Evolutionary conservation across 2,888 invertebrate species (phyloP), one percentile per base, ranked within the genome.

Genomic region (Caenorhabditis drosophilae): DNA sequence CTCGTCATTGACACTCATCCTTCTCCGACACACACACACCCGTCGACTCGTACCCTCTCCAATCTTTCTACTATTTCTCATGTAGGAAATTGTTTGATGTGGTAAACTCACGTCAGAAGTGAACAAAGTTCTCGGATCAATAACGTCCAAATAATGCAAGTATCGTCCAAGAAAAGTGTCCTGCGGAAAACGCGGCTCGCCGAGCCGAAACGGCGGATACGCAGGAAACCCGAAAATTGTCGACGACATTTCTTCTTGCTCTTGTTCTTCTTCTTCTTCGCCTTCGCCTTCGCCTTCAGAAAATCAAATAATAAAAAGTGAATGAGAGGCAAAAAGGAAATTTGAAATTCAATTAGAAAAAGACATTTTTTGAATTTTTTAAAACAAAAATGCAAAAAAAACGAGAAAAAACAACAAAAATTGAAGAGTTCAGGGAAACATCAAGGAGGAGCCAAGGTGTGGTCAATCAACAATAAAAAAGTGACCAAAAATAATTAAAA

Each of bases 51-150:
- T 31, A 9, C 12, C 31, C 18, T 20, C 18, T 4, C 18, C 18
- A 18, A 18, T 20, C 18, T 40, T 18, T 18, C 18, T 42, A 42
- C 35, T 35, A 9, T 63, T 15, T 18, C 42, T 69, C 61, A 85
- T n/a, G n/a, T n/a, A n/a, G n/a, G n/a, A n/a, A n/a, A n/a, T n/a
- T n/a, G n/a, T n/a, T n/a, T n/a, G n/a, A n/a, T n/a, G n/a, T n/a
- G n/a, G n/a, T n/a, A n/a, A n/a, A n/a, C n/a, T n/a, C n/a, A n/a
- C 86, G 74, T 85, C 69, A 20, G 85, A 80, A 25, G 84, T 83
- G 35, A 86, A 84, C 15, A 86, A 75, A 0, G 85, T 85, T 46
- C 84, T 74, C 18, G 86, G 86, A 75, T 86, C 86, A 66, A 85
- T 85, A 16, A 87, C 83, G 72, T 86, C 85, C 38, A 85, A 53